These are phyloP conservation scores for Saccostrea echinata DNA, from an alignment of 1,140 invertebrate species.

Conservation along the genomic window DNA sequence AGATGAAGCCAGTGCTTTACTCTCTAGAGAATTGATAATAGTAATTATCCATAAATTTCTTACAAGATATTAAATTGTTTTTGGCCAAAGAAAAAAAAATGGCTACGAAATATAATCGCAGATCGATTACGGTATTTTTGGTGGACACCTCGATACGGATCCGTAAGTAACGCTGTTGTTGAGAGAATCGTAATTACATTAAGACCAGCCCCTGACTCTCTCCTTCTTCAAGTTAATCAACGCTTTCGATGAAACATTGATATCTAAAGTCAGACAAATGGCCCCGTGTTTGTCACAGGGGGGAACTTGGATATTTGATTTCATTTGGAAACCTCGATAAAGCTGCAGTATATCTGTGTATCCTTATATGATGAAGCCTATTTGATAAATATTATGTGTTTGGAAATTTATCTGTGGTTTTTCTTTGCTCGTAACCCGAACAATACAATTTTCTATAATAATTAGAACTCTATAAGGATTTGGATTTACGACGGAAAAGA, in stretches of 20 bases:
- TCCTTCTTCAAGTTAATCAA: slow-evolving; percentile 35
- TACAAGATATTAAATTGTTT: not conserved
- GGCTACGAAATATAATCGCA: not conserved
- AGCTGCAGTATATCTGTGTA: not conserved
- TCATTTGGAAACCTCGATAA: slow-evolving; percentile 16
- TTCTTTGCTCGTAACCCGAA: not conserved
- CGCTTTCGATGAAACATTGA: slow-evolving; percentile 4
- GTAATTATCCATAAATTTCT: slow-evolving; percentile 5
- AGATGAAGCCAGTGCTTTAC: not conserved
- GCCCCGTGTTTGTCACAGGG: slow-evolving; percentile 4
- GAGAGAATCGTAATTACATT: slow-evolving; percentile 2
- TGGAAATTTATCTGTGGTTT: not conserved
- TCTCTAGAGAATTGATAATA: not conserved
- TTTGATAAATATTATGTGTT: not conserved
- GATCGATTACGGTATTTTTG: not conserved
- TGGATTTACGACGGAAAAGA: not conserved
- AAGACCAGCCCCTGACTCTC: not conserved
- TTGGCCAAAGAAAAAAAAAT: not conserved
- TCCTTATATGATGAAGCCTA: not conserved
- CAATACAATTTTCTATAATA: not conserved
- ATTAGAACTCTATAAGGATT: not conserved
- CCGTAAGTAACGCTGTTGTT: not conserved
- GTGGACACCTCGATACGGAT: slow-evolving; percentile 9
- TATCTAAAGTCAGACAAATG: slow-evolving; percentile 30
- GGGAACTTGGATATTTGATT: not conserved